Percentiles rank a stretch among this genome's conserved stretches.
These are phyloP conservation scores for Neomorphus geoffroyi DNA, from an alignment of 2,797 vertebrate genomes.

Conservation along the genomic window DNA sequence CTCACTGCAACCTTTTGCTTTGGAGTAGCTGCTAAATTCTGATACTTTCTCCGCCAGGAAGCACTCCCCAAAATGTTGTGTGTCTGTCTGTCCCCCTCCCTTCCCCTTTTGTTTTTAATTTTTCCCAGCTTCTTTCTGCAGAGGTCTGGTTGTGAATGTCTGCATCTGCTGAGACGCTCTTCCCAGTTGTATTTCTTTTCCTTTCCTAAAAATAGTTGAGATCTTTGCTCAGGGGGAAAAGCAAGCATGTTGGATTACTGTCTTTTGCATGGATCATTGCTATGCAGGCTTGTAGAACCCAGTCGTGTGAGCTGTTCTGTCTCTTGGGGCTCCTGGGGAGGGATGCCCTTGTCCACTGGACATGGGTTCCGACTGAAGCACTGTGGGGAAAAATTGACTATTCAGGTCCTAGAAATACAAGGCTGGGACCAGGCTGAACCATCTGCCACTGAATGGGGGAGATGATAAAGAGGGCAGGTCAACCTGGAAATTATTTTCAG, in stretches of 20 bases:
- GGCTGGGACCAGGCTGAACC: background rate
- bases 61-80: background rate
- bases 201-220: slow-evolving; percentile 14
- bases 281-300: background rate
- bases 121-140: background rate
- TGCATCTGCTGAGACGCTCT: background rate
- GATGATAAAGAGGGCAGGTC: background rate
- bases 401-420: background rate
- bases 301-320: background rate
- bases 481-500: background rate
- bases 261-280: background rate
- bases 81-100: background rate
- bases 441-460: background rate
- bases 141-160: background rate
- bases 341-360: background rate
- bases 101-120: background rate
- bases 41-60: background rate
- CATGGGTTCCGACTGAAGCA: background rate
- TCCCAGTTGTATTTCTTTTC: background rate
- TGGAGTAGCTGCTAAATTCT: background rate
- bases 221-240: background rate
- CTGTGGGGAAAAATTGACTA: background rate
- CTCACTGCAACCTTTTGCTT: background rate
- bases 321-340: background rate
- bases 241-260: background rate